Base-by-base conservation (phyloP, 2,797 vertebrate species). In the Hippoglossus hippoglossus region DNA sequence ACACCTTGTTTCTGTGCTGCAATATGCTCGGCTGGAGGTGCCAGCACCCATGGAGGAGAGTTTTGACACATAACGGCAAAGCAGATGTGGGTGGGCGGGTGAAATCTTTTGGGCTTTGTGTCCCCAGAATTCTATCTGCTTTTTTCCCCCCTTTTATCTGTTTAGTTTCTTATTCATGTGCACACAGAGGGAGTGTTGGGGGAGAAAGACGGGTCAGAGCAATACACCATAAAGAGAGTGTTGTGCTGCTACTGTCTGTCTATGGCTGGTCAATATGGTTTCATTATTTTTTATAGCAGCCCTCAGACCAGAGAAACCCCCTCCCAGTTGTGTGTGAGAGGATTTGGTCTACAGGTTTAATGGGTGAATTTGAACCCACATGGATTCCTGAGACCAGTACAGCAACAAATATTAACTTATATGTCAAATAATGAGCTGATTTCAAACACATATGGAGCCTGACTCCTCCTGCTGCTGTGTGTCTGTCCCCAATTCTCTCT, bases 1-100 rank as follows among this genome's bases (percentile, higher is more conserved):
- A 85, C 84, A 85, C 67, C 79, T 80, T 71, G 77, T 79, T 63
- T 81, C 57, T 4, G 64, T 34, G 71, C 75, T 78, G 70, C 82
- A 84, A 79, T 73, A 71, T 77, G 77, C 65, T 85, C 61, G 1
- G 24, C 44, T 77, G 55, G 67, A 84, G 78, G 78, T n/a, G 31
- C 31, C 25, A 22, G 63, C 64, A 64, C 58, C 75, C 58, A 22
- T 9, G 25, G 60, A 63, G 49, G 73, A 70, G 73, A 69, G 64
- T 75, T 85, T 61, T 77, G 81, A 81, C 81, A 79, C 63, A 50
- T 79, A 77, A 52, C 77, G 44, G 77, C 36, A 10, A 66, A 65
- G 71, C 70, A 47, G 63, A 67, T 71, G 77, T 79, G 60, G 77
- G 81, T 50, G 70, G 73, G 67, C 36, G 71, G 63, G 52, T 68